Evolutionary conservation across 2,797 vertebrate genomes (phyloP).

Genomic region (Xenopus petersii): DNA sequence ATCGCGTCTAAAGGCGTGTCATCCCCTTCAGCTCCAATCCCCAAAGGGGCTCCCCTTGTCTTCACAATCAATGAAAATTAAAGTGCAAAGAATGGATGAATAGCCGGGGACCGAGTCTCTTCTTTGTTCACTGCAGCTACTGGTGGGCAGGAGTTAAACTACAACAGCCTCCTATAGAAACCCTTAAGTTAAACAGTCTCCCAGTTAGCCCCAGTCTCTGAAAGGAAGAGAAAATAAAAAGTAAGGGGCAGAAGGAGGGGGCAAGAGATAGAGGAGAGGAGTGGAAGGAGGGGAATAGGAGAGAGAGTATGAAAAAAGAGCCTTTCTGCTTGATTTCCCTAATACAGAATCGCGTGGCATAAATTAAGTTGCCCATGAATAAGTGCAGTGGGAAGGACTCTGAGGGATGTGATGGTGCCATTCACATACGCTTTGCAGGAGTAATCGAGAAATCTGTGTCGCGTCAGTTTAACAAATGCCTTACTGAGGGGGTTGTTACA

Average conservation of each 20-base stretch:
- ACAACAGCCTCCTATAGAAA: conserved; percentile 87
- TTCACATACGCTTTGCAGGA: conserved; percentile 90
- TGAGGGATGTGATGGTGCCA: conserved; percentile 82
- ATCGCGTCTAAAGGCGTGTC: conserved; percentile 96
- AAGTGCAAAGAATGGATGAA: conserved; percentile 92
- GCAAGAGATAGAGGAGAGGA: conserved; percentile 10
- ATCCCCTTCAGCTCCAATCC: conserved; percentile 86
- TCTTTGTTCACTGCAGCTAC: conserved; percentile 82
- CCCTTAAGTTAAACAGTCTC: conserved; percentile 90
- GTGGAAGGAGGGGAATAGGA: conserved; percentile 3
- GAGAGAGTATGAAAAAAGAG: conserved; percentile 49
- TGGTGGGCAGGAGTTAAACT: conserved; percentile 91
- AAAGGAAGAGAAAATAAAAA: conserved; percentile 66
- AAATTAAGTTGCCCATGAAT: conserved; percentile 89
- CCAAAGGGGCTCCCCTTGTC: conserved; percentile 80
- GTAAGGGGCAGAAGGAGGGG: conserved; percentile 54
- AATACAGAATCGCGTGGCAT: conserved; percentile 88
- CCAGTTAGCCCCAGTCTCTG: conserved; percentile 65
- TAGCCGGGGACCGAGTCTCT: conserved; percentile 81
- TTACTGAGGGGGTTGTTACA: conserved; percentile 68
- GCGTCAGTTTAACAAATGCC: conserved; percentile 94
- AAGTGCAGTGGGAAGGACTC: conserved; percentile 79
- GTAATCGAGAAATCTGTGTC: conserved; percentile 97
- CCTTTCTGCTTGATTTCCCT: conserved; percentile 90
- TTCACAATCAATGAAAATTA: conserved; percentile 93